Base-by-base conservation (phyloP, 2,113 vertebrate species). In the Mandrillus leucophaeus region DNA sequence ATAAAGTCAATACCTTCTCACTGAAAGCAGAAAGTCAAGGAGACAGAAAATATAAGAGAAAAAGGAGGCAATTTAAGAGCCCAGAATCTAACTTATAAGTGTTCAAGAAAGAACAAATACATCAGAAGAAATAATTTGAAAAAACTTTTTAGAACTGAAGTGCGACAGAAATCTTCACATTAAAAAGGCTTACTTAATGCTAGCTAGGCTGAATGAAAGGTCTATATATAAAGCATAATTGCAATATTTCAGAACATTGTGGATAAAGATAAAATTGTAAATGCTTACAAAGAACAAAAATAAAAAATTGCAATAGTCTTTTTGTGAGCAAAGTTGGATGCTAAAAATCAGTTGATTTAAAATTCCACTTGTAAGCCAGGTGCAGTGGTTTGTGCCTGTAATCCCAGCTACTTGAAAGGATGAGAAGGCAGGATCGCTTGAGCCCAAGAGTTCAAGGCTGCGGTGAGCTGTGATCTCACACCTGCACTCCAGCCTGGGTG, bases 91-190 rank as follows among this genome's bases (percentile, higher is more conserved):
- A 78, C 61, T 92, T 81, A 14, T 38, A 87, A 94, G 30, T 92
- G 50, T 93, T 94, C 72, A 87, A 82, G 38, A 94, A 13, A 85
- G 43, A 91, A 90, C 17, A 68, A 83, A 72, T 13, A 90, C 83
- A 70, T 93, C 57, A 75, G 25, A 83, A 92, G 30, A 70, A 91
- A 80, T 84, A 61, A 75, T 38, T 75, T 96, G 32, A 70, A 40
- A 95, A 90, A 81, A 75, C 20, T 57, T 89, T 78, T 45, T 96
- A 94, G 57, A 85, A 55, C 40, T 94, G 23, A 94, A 86, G 17
- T 43, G 17, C 75, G 30, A 75, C 27, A 48, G 35, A 80, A 84
- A 57, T 95, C 50, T 48, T 5, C 3, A 64, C 43, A 75, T 93
- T 27, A 57, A 43, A 97, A 95, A 96, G 59, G 20, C 27, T 83